These are phyloP conservation scores for Siniperca knerii DNA, from an alignment of 2,113 vertebrate species.

Conservation along the genomic window DNA sequence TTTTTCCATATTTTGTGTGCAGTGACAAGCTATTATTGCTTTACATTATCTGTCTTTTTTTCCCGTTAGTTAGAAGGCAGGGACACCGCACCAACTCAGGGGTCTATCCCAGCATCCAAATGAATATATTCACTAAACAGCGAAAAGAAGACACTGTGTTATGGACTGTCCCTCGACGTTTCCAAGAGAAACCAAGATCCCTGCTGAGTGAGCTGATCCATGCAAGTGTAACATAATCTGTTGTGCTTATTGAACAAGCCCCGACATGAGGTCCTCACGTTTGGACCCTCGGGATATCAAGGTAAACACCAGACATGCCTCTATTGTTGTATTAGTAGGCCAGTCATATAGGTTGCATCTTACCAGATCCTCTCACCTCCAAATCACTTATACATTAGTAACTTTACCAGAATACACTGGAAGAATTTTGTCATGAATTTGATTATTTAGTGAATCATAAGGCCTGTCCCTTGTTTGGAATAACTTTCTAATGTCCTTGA, in stretches of 20 bases:
- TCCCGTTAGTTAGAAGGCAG: too few species aligned
- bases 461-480: background rate
- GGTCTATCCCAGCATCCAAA: too few species aligned
- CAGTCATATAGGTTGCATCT: background rate
- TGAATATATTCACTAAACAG: too few species aligned
- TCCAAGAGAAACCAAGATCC: too few species aligned
- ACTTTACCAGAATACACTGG: background rate
- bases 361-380: background rate
- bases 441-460: background rate
- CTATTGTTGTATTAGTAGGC: background rate
- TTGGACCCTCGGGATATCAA: conserved; percentile 14
- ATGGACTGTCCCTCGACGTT: too few species aligned
- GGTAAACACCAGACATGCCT: conserved; percentile 14
- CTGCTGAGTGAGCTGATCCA: background rate
- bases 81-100: too few species aligned
- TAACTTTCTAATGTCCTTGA: background rate
- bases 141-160: too few species aligned
- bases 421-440: background rate
- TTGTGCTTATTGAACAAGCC: conserved; percentile 41
- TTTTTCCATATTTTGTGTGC: background rate
- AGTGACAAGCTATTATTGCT: background rate
- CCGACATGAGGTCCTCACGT: conserved; percentile 13
- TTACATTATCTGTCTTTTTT: background rate
- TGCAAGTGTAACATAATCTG: background rate
- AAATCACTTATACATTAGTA: background rate